Conservation (phyloP, 2,797 vertebrate genomes). For the Lepus townsendii region DNA sequence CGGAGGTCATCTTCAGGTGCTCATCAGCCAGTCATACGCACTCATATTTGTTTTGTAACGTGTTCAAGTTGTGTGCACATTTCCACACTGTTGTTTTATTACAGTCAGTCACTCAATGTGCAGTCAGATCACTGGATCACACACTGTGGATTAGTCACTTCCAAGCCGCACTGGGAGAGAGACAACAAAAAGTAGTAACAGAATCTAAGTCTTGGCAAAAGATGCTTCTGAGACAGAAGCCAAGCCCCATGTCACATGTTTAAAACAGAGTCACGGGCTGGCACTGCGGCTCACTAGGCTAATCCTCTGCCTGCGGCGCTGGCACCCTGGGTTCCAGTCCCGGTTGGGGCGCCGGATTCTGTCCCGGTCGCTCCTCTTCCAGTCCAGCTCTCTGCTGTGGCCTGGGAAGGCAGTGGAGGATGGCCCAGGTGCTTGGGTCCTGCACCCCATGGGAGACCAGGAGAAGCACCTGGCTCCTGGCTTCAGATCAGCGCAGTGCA, state of each 20-base stretch:
- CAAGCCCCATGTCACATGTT: neutral
- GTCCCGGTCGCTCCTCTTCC: no score
- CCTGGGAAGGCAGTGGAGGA: no score
- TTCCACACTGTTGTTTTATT: slow-evolving; percentile 15
- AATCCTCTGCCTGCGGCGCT: no score
- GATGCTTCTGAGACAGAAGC: slow-evolving; percentile 18
- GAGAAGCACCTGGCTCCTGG: no score
- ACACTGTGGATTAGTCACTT: neutral
- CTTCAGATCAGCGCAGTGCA: no score
- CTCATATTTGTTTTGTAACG: neutral
- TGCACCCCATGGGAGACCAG: no score
- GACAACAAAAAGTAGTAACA: neutral
- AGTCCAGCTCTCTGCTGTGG: no score
- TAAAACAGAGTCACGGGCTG: neutral
- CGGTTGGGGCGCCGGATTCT: no score
- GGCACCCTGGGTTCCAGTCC: no score
- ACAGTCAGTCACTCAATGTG: neutral
- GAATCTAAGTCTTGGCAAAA: slow-evolving; percentile 19
- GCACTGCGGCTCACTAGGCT: neutral
- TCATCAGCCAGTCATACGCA: neutral
- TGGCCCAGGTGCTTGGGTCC: no score
- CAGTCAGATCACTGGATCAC: neutral
- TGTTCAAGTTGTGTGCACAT: neutral
- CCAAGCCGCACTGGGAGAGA: neutral
- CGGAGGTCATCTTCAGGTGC: neutral